phyloP scores from a whole-genome alignment of 2,888 invertebrate genomes.

The Balanococcus diminutus region DNA sequence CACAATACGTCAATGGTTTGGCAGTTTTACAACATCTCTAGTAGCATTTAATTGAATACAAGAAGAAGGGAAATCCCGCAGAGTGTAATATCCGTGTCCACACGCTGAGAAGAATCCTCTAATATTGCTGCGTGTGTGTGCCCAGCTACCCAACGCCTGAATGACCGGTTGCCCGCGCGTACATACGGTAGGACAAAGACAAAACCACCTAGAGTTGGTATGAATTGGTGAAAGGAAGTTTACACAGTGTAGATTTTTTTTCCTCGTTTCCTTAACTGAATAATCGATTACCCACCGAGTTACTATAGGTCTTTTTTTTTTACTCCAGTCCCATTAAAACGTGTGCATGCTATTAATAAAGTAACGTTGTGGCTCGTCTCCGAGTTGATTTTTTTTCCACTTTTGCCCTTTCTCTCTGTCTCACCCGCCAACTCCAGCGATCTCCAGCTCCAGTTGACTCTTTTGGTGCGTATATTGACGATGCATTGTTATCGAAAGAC shows the following conservation, averaged over 20 bases:
- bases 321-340: background rate
- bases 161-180: background rate
- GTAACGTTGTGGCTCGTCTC: background rate
- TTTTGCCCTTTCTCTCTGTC: too few relatives aligned
- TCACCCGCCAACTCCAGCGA: too few relatives aligned
- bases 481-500: conserved; percentile 7
- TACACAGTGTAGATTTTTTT: background rate
- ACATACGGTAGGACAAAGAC: background rate
- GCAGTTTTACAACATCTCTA: conserved; percentile 40
- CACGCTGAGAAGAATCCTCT: background rate
- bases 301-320: background rate
- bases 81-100: conserved; percentile 11
- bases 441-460: background rate
- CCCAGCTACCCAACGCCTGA: background rate
- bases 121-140: background rate
- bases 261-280: conserved; percentile 6
- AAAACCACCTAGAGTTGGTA: background rate
- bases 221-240: conserved; percentile 18
- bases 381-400: background rate
- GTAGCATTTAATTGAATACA: conserved; percentile 31
- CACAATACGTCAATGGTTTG: conserved; percentile 13
- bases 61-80: conserved; percentile 30
- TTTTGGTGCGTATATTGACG: background rate
- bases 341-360: background rate
- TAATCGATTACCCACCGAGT: conserved; percentile 38